Percentiles rank a stretch among this genome's conserved stretches.
Evolutionary conservation across 2,888 invertebrate species (phyloP).

Genomic region (Minunthozetes semirufus): DNA sequence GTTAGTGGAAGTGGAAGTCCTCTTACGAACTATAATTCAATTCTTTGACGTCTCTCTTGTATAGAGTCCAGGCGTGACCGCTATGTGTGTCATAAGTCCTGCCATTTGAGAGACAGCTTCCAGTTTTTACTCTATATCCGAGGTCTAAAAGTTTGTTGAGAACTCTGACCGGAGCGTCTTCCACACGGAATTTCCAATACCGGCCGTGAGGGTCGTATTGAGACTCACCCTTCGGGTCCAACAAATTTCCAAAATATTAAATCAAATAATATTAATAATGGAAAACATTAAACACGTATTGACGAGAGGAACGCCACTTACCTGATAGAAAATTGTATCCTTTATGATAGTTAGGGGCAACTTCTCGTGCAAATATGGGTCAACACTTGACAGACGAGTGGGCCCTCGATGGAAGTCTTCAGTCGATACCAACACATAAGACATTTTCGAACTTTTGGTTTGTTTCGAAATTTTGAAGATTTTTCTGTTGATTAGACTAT

Average conservation of each 20-base stretch:
- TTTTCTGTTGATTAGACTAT: no score
- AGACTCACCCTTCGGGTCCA: slow-evolving; percentile 25
- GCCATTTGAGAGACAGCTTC: background rate
- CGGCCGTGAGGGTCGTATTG: slow-evolving; percentile 35
- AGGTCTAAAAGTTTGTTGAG: slow-evolving; percentile 30
- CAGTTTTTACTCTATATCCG: slow-evolving; percentile 31
- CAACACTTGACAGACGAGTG: slow-evolving; percentile 32
- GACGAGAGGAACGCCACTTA: background rate
- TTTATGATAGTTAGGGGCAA: slow-evolving; percentile 33
- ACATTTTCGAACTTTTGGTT: no score
- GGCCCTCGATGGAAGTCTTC: slow-evolving; percentile 36
- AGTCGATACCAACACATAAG: slow-evolving; percentile 33
- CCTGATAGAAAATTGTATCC: slow-evolving; percentile 33
- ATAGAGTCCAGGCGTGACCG: slow-evolving; percentile 35
- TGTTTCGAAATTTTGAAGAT: no score
- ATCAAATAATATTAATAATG: background rate
- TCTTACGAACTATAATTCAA: background rate
- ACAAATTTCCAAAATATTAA: background rate
- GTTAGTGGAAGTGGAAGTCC: background rate
- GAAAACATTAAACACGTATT: background rate
- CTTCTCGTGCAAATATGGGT: slow-evolving; percentile 35
- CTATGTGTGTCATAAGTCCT: slow-evolving; percentile 9
- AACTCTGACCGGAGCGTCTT: slow-evolving; percentile 34
- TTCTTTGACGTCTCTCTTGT: slow-evolving; percentile 12
- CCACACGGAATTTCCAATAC: slow-evolving; percentile 34